A percentile compares a stretch with the other conserved stretches of the same genome.
Evolutionary conservation across 2,888 invertebrate genomes (phyloP).

Genomic region (Nemoura dubitans): DNA sequence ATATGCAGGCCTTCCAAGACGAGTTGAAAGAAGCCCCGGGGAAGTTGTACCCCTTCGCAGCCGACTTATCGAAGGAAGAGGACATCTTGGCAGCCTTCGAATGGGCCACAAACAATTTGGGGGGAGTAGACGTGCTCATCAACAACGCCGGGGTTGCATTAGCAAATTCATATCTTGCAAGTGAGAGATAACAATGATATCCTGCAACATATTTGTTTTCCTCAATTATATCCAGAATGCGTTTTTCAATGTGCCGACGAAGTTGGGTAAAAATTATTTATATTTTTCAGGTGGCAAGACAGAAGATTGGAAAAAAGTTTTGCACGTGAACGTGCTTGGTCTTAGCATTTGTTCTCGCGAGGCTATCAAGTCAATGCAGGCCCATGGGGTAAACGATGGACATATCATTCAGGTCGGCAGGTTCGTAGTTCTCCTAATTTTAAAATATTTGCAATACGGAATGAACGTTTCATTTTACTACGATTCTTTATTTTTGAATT

Average conservation of each 20-base stretch:
- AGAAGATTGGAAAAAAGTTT: slow-evolving; percentile 55
- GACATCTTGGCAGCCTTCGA: slow-evolving; percentile 57
- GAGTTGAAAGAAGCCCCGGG: slow-evolving; percentile 46
- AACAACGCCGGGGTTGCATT: slow-evolving; percentile 57
- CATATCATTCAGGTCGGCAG: slow-evolving; percentile 61
- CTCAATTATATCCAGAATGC: no score
- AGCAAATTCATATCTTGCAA: neutral
- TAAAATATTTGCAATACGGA: no score
- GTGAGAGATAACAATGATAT: no score
- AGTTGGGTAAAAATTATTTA: no score
- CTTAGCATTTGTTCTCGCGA: slow-evolving; percentile 56
- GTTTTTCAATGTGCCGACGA: no score
- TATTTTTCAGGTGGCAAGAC: slow-evolving; percentile 56
- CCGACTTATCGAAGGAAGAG: slow-evolving; percentile 57
- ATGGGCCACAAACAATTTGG: slow-evolving; percentile 57
- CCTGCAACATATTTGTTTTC: no score
- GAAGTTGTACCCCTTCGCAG: slow-evolving; percentile 54
- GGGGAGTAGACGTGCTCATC: slow-evolving; percentile 57
- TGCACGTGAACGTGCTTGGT: slow-evolving; percentile 58
- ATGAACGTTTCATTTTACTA: no score
- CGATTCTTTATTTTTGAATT: no score
- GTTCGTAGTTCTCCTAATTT: slow-evolving; percentile 51
- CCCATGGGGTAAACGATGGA: slow-evolving; percentile 56
- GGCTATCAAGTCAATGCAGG: slow-evolving; percentile 57
- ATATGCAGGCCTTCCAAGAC: slow-evolving; percentile 50